Conservation (phyloP, 2,113 vertebrate genomes). For the Aegithalos caudatus region DNA sequence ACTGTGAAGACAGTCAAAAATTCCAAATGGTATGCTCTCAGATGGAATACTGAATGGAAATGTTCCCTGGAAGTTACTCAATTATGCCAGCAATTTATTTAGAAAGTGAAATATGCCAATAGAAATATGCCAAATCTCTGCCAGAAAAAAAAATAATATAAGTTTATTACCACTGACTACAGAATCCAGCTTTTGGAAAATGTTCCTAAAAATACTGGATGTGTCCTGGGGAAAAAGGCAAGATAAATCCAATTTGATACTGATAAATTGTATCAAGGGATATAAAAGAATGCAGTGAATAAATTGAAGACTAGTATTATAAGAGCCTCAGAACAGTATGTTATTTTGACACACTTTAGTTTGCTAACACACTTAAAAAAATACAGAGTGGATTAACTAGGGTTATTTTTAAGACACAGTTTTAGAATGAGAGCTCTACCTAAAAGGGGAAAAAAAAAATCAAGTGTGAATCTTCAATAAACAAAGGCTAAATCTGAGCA, state of each 20-base stretch:
- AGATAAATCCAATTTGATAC: neutral
- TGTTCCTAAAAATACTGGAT: neutral
- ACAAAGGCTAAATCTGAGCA: neutral
- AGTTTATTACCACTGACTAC: neutral
- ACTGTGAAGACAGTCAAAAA: neutral
- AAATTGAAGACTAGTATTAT: neutral
- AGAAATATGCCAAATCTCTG: neutral
- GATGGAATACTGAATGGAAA: neutral
- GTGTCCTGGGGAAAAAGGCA: neutral
- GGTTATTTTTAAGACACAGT: neutral
- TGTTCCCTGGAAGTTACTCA: neutral
- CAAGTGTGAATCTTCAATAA: neutral
- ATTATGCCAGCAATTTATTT: neutral
- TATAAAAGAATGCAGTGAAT: neutral
- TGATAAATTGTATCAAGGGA: neutral
- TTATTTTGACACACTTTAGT: neutral
- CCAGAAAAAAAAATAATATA: neutral
- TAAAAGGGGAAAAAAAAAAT: neutral
- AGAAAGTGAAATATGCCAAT: neutral
- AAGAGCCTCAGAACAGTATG: neutral
- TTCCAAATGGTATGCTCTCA: neutral
- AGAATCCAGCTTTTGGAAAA: neutral
- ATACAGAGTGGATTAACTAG: neutral
- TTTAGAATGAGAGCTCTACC: neutral
- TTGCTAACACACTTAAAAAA: neutral